Base-by-base conservation (phyloP, 1,140 invertebrate genomes). In the Laodelphax striatellus region DNA sequence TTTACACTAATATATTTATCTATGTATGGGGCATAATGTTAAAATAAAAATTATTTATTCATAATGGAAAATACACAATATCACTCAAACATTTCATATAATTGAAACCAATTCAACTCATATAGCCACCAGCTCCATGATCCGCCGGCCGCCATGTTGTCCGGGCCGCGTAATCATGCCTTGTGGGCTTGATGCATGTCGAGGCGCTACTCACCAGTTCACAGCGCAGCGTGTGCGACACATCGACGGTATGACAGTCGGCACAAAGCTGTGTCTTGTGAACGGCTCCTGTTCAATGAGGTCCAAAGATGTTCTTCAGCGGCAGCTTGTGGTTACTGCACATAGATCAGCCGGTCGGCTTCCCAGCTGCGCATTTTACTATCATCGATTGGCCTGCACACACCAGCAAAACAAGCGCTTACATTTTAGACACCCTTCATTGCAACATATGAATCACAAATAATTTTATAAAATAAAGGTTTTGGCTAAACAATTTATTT, bases 141-240 rank as follows among this genome's bases (percentile, higher is more conserved):
- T 13, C 28, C 17, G 13, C 10, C 19, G 19, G 1, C 42, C 24
- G 5, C 6, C 43, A 19, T 42, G 4, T n/a, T 34, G n/a, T n/a
- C n/a, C n/a, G n/a, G n/a, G n/a, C n/a, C n/a, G n/a, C n/a, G n/a
- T n/a, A n/a, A n/a, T n/a, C n/a, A n/a, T n/a, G n/a, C n/a, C n/a
- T n/a, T n/a, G n/a, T n/a, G n/a, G n/a, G n/a, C n/a, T n/a, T n/a
- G n/a, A n/a, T n/a, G n/a, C 59, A 56, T 52, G 55, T 66, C 65
- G 34, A 68, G 53, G 21, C 87, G 75, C 73, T 95, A 97, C 72
- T n/a, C 52, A 94, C 78, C 22, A 96, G 74, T 76, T 97, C 94
- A 56, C 86, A 91, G 70, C 96, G 90, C n/a, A 81, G 82, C 0
- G 94, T 96, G 63, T 91, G 81, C 0, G 97, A 97, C 82, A 98